These are phyloP conservation scores for Micronycteris hirsuta DNA, from an alignment of 2,113 vertebrate species.

Conservation along the genomic window DNA sequence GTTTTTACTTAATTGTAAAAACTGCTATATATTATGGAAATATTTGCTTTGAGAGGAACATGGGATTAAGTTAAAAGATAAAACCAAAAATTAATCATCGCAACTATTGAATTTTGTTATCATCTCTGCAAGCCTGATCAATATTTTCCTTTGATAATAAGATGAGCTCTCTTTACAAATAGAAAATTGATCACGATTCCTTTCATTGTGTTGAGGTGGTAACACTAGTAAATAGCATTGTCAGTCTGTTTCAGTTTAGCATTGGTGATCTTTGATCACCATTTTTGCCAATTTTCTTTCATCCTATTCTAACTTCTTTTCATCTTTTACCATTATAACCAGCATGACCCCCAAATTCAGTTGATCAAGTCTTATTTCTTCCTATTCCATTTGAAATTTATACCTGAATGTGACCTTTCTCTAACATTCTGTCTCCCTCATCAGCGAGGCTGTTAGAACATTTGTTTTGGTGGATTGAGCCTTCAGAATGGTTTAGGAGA, in stretches of 20 bases:
- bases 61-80: constrained; percentile 27
- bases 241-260: background rate
- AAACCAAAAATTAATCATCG: constrained; percentile 20
- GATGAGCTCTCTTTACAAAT: background rate
- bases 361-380: constrained; percentile 30
- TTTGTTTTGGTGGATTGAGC: constrained; percentile 39
- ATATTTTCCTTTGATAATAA: constrained; percentile 40
- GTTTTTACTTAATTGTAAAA: constrained; percentile 24
- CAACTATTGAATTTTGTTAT: constrained; percentile 15
- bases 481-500: constrained; percentile 41
- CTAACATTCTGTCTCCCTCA: background rate
- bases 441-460: constrained; percentile 27
- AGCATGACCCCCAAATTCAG: background rate
- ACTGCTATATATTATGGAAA: constrained; percentile 15
- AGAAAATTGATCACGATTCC: constrained; percentile 10
- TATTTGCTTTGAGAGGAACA: background rate
- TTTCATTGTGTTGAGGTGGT: background rate
- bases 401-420: constrained; percentile 11
- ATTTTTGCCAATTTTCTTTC: constrained; percentile 48
- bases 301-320: constrained; percentile 10
- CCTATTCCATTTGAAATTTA: constrained; percentile 3
- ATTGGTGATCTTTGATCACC: background rate
- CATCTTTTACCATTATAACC: constrained; percentile 7
- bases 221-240: background rate
- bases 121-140: background rate